A percentile compares a stretch with the other conserved stretches of the same genome.
Evolutionary conservation across 1,140 invertebrate species (phyloP).

Genomic region (Procambarus virginalis): DNA sequence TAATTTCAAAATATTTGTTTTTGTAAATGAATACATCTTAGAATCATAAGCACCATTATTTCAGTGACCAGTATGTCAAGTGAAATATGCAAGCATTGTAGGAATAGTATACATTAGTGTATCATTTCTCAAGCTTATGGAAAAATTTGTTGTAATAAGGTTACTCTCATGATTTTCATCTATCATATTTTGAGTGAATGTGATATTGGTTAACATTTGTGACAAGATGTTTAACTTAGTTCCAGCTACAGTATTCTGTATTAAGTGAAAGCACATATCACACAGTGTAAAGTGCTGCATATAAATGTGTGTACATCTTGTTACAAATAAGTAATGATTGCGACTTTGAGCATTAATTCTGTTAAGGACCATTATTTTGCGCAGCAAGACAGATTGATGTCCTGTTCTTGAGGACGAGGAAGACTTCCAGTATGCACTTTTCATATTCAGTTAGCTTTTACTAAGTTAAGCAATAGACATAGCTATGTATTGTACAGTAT

Average conservation of each 20-base stretch:
- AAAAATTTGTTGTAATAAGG: conserved; percentile 7
- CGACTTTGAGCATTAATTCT: neutral
- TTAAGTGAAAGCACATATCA: neutral
- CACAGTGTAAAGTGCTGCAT: neutral
- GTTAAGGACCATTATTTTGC: neutral
- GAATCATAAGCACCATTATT: conserved; percentile 10
- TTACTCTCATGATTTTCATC: conserved; percentile 24
- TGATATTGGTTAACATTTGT: conserved; percentile 19
- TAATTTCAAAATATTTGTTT: neutral
- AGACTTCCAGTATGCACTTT: conserved; percentile 20
- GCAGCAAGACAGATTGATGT: neutral
- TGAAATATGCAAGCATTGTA: conserved; percentile 3
- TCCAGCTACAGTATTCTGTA: neutral
- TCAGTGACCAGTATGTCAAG: conserved; percentile 25
- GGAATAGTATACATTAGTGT: neutral
- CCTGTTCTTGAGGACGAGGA: conserved; percentile 23
- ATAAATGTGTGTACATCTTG: neutral
- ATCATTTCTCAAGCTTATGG: neutral
- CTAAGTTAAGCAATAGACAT: neutral
- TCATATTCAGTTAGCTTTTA: conserved; percentile 34
- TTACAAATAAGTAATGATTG: neutral
- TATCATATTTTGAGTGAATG: conserved; percentile 25
- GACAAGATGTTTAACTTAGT: conserved; percentile 6
- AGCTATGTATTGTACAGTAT: conserved; percentile 13
- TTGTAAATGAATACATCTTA: neutral